Evolutionary conservation across 2,888 invertebrate genomes (phyloP).

Genomic region (Nomada fucata): DNA sequence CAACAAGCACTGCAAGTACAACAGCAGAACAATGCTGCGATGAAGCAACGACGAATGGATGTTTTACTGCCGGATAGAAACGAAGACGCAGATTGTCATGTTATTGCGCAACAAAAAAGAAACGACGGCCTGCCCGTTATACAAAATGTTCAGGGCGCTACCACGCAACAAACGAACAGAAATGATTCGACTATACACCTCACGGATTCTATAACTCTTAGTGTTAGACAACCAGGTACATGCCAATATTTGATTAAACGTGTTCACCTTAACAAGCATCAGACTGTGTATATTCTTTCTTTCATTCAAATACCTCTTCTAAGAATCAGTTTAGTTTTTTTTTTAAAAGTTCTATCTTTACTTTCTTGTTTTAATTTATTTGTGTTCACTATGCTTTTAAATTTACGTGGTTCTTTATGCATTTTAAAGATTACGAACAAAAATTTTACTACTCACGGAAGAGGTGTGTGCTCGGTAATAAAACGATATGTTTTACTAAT

Average conservation of each 20-base stretch:
- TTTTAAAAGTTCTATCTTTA: conserved; percentile 6
- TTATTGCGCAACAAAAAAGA: conserved; percentile 90
- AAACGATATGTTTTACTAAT: conserved; percentile 74
- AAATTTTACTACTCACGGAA: conserved; percentile 55
- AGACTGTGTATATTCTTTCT: conserved; percentile 20
- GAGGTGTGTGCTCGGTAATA: conserved; percentile 69
- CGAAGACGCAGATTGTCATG: conserved; percentile 91
- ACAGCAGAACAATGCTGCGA: conserved; percentile 73
- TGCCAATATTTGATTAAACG: neutral
- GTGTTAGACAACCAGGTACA: conserved; percentile 85
- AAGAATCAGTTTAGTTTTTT: conserved; percentile 51
- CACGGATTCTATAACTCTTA: conserved; percentile 90
- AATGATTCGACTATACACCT: conserved; percentile 87
- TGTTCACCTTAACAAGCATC: neutral
- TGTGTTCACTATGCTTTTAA: neutral
- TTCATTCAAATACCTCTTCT: conserved; percentile 63
- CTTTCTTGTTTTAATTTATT: conserved; percentile 3
- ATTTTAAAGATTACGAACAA: neutral
- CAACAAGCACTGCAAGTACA: conserved; percentile 71
- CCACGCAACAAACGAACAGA: conserved; percentile 72
- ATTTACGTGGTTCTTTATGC: neutral
- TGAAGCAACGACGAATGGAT: conserved; percentile 86
- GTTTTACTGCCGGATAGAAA: conserved; percentile 89
- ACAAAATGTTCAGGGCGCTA: conserved; percentile 89
- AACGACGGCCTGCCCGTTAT: conserved; percentile 90